These are phyloP conservation scores for Subacronicta megacephala DNA, from an alignment of 2,888 invertebrate genomes.

Conservation along the genomic window DNA sequence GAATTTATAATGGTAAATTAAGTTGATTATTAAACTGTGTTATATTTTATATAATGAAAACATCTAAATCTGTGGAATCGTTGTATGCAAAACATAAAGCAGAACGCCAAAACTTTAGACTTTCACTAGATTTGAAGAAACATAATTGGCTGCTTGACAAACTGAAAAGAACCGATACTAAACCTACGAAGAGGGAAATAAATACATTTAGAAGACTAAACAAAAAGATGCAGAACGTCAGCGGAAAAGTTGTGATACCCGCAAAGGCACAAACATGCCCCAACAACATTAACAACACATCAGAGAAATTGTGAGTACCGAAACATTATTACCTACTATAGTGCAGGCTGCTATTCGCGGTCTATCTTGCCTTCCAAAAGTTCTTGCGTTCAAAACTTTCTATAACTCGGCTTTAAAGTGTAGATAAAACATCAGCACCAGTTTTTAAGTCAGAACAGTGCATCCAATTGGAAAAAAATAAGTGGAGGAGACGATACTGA, in stretches of 20 bases:
- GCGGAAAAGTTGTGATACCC: not conserved
- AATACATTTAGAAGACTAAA: not conserved
- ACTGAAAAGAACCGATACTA: not conserved
- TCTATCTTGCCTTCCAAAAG: no score
- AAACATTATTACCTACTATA: not conserved
- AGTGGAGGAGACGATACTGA: no score
- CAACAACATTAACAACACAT: no score
- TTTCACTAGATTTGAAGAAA: conserved; percentile 17
- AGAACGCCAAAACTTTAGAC: conserved; percentile 1
- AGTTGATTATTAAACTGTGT: not conserved
- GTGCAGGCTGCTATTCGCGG: no score
- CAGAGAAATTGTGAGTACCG: no score
- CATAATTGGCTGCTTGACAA: conserved; percentile 22
- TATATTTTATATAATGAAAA: conserved; percentile 3
- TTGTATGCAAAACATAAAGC: not conserved
- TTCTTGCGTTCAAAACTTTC: no score
- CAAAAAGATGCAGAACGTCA: not conserved
- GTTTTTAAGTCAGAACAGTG: no score
- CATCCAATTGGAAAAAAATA: no score
- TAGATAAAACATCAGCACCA: no score
- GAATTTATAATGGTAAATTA: not conserved
- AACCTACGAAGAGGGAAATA: not conserved
- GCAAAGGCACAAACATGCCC: not conserved
- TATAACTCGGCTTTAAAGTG: no score
- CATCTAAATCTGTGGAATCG: not conserved